These are phyloP conservation scores for Rhabdophis nuchalis DNA, from an alignment of 2,797 vertebrate species.

Conservation along the genomic window DNA sequence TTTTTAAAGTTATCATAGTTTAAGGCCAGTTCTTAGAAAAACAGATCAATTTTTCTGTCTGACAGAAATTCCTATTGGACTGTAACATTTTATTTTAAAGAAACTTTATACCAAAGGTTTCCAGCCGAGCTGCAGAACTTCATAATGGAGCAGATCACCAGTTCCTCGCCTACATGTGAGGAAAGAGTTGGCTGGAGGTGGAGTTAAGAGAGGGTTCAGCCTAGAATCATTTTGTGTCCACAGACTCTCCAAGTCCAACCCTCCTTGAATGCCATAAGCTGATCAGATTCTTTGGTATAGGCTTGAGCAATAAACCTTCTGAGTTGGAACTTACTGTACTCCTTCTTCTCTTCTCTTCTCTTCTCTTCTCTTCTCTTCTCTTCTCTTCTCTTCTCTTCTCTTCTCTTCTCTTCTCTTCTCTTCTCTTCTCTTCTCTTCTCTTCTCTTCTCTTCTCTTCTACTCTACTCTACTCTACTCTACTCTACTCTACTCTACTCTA, in stretches of 20 bases:
- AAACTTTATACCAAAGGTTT: constrained; percentile 51
- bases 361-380: too few relatives aligned
- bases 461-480: too few relatives aligned
- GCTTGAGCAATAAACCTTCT: background rate
- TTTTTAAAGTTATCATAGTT: constrained; percentile 31
- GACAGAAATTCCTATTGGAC: constrained; percentile 44
- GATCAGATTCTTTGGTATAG: background rate
- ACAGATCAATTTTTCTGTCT: background rate
- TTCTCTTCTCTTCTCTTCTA: too few relatives aligned
- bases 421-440: too few relatives aligned
- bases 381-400: too few relatives aligned
- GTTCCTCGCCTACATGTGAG: background rate
- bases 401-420: too few relatives aligned
- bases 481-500: too few relatives aligned
- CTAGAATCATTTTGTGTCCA: background rate
- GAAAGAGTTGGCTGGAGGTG: background rate
- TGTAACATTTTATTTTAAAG: constrained; percentile 46
- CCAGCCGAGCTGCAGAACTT: background rate
- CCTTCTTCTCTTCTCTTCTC: too few relatives aligned
- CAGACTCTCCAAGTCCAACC: background rate
- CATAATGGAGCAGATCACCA: background rate
- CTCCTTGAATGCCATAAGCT: background rate
- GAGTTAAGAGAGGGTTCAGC: background rate
- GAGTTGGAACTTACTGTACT: too few relatives aligned
- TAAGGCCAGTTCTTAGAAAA: constrained; percentile 28